A percentile compares a stretch with the other conserved stretches of the same genome.
These are phyloP conservation scores for Otus scops DNA, from an alignment of 2,797 vertebrate species.

Conservation along the genomic window DNA sequence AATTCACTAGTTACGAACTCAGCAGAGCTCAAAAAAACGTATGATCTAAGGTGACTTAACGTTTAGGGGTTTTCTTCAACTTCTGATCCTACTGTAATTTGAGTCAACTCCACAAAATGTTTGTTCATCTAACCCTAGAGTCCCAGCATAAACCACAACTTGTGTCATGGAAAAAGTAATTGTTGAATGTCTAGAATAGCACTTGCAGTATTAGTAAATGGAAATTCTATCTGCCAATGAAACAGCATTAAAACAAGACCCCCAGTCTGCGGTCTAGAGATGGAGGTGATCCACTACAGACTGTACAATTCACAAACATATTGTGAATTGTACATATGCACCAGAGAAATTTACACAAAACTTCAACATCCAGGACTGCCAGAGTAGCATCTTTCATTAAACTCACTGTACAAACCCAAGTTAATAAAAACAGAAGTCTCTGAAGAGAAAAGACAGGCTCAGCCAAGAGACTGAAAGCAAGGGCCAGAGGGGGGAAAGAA, in stretches of 20 bases:
- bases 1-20: neutral
- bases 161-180: conserved; percentile 54
- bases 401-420: neutral
- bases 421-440: conserved; percentile 19
- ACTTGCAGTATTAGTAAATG: neutral
- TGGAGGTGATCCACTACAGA: neutral
- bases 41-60: neutral
- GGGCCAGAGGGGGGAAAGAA: conserved; percentile 16
- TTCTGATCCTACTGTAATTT: conserved; percentile 1
- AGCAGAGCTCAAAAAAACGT: neutral
- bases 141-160: neutral
- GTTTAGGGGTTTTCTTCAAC: neutral
- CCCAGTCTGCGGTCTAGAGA: neutral
- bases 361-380: neutral
- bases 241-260: neutral
- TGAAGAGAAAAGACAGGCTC: conserved; percentile 16
- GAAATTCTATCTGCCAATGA: conserved; percentile 11
- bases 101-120: neutral
- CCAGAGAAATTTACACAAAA: neutral
- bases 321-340: neutral
- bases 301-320: neutral
- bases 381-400: conserved; percentile 1
- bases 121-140: conserved; percentile 2
- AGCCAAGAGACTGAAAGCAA: conserved; percentile 25
- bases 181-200: conserved; percentile 2